Percentiles rank a stretch among this genome's conserved stretches.
phyloP scores from a whole-genome alignment of 2,797 vertebrate genomes.

The Macrochelys suwanniensis region DNA sequence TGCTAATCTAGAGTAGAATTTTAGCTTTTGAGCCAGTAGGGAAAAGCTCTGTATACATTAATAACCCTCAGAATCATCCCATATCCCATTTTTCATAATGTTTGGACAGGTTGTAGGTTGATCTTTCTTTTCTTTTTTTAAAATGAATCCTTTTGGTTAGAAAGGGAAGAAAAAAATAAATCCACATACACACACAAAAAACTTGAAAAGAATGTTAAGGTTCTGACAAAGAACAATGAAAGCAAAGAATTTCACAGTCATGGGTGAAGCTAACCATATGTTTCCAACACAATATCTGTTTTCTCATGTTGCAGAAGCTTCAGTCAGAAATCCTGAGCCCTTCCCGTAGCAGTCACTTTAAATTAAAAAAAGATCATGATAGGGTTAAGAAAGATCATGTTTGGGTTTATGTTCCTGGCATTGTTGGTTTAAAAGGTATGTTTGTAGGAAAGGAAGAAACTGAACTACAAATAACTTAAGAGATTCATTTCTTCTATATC shows the following conservation, averaged over 20 bases:
- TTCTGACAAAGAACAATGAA: background rate
- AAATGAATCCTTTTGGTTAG: background rate
- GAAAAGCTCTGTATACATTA: background rate
- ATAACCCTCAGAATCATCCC: background rate
- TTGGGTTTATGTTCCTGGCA: background rate
- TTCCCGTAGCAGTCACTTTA: background rate
- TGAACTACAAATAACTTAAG: conserved; percentile 3
- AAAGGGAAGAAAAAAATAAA: background rate
- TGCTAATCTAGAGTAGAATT: background rate
- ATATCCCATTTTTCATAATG: background rate
- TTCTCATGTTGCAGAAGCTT: background rate
- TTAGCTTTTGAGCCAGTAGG: background rate
- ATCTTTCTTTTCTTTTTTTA: rapidly evolving
- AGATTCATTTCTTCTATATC: background rate
- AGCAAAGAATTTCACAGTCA: background rate
- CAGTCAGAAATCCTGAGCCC: background rate
- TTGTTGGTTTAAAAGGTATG: background rate
- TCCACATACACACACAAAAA: too few relatives aligned
- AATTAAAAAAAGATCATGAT: background rate
- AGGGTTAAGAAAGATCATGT: background rate
- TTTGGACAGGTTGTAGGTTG: background rate
- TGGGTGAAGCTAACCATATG: background rate
- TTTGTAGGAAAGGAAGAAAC: background rate
- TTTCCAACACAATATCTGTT: background rate
- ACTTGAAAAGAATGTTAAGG: background rate